phyloP scores from a whole-genome alignment of 2,113 vertebrate genomes.

The Glaucomys volans region DNA sequence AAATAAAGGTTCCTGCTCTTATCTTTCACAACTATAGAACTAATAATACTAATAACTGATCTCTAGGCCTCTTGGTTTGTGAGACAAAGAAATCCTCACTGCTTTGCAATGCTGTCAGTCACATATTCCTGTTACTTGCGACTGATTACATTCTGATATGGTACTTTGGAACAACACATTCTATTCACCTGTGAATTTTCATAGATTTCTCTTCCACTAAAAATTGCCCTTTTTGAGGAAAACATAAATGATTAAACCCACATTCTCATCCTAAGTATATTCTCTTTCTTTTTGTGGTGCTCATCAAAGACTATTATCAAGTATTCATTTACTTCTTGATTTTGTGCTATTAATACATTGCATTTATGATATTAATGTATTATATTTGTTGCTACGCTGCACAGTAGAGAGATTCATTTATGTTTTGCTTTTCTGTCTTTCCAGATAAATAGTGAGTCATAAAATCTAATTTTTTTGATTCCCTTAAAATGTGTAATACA shows the following conservation, averaged over 20 bases:
- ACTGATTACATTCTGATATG: constrained; percentile 32
- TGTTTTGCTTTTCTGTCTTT: constrained; percentile 47
- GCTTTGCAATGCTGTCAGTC: not conserved
- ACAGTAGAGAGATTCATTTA: not conserved
- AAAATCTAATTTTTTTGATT: constrained; percentile 8
- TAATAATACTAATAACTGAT: not conserved
- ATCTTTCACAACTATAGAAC: not conserved
- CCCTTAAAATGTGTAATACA: constrained; percentile 4
- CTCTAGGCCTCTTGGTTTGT: not conserved
- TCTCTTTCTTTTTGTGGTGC: not conserved
- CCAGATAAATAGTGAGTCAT: constrained; percentile 24
- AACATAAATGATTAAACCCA: not conserved
- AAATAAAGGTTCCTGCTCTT: not conserved
- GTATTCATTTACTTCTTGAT: constrained; percentile 1
- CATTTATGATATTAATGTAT: not conserved
- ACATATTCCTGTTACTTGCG: not conserved
- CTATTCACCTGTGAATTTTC: not conserved
- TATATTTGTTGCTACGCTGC: constrained; percentile 43
- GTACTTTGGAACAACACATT: not conserved
- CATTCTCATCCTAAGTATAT: not conserved
- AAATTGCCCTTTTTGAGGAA: not conserved
- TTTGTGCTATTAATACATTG: constrained; percentile 28
- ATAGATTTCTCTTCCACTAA: not conserved
- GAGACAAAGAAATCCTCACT: not conserved
- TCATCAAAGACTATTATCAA: not conserved